These are phyloP conservation scores for Stomatorhinus walkeri DNA, from an alignment of 2,797 vertebrate genomes.

Conservation along the genomic window DNA sequence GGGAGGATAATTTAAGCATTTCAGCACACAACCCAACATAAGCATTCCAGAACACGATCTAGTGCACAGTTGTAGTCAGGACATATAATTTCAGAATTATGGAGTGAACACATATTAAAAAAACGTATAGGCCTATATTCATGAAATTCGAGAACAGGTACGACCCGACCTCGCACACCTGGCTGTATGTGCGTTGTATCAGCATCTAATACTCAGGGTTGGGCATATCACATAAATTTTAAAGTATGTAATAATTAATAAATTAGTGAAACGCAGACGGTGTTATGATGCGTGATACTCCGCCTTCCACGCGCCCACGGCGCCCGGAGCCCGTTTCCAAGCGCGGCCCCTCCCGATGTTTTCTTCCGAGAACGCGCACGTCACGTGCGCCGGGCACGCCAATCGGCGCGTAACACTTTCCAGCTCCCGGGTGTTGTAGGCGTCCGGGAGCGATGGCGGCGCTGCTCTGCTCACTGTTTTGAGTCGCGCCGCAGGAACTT, in stretches of 20 bases:
- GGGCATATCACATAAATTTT: neutral
- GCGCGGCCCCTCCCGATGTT: conserved; percentile 46
- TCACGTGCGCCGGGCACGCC: conserved; percentile 52
- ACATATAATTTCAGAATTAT: neutral
- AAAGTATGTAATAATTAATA: neutral
- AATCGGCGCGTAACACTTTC: conserved; percentile 41
- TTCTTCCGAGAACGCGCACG: conserved; percentile 26
- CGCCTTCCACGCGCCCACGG: neutral
- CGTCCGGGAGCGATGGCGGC: conserved; percentile 43
- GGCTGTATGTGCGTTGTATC: neutral
- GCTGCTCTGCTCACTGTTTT: conserved; percentile 44
- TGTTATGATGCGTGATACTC: neutral
- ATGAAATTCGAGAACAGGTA: neutral
- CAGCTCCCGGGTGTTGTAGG: conserved; percentile 24
- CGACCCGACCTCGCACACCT: neutral
- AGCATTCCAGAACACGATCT: neutral
- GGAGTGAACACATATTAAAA: neutral
- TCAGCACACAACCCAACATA: neutral
- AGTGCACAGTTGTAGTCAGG: neutral
- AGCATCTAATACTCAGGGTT: neutral
- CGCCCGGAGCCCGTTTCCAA: conserved; percentile 39
- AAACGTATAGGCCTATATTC: neutral
- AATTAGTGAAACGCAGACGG: neutral
- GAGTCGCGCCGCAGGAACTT: conserved; percentile 41
- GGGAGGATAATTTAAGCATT: neutral